Evolutionary conservation across 1,140 invertebrate species (phyloP).

Genomic region (Hestina assimilis): DNA sequence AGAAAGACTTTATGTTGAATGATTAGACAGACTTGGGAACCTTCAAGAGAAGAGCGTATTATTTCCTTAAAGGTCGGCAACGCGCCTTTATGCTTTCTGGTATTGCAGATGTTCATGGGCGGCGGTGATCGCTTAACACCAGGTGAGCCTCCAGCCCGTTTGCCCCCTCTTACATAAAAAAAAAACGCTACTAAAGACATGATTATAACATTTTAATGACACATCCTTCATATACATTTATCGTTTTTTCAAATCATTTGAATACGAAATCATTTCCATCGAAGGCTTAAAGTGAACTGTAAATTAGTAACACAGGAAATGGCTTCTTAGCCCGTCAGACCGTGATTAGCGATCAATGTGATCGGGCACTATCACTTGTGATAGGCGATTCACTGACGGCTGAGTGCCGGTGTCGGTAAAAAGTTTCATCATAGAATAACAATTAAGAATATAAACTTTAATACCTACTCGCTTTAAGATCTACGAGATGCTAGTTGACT

Average conservation of each 20-base stretch:
- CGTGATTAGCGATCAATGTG: conserved; percentile 69
- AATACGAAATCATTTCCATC: conserved; percentile 23
- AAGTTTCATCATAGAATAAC: conserved; percentile 47
- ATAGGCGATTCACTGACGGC: conserved; percentile 52
- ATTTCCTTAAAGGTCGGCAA: too few relatives aligned
- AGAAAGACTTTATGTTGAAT: too few relatives aligned
- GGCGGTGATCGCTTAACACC: too few relatives aligned
- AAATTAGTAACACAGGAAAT: conserved; percentile 75
- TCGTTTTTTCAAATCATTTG: conserved; percentile 18
- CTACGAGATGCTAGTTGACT: too few relatives aligned
- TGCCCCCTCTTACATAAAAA: not conserved
- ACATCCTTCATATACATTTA: conserved; percentile 8
- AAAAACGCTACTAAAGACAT: not conserved
- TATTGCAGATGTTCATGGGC: too few relatives aligned
- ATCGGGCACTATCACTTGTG: conserved; percentile 58
- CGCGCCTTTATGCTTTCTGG: too few relatives aligned
- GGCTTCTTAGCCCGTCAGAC: conserved; percentile 72
- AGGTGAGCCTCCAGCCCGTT: too few relatives aligned
- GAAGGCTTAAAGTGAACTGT: conserved; percentile 58
- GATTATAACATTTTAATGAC: conserved; percentile 16
- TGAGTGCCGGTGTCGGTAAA: conserved; percentile 50
- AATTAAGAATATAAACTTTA: not conserved
- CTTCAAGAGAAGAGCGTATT: too few relatives aligned
- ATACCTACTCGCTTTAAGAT: not conserved
- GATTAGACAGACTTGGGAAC: too few relatives aligned